Percentiles rank a stretch among this genome's conserved stretches.
Conservation (phyloP, 2,797 vertebrate genomes). For the Sebastes alutus region DNA sequence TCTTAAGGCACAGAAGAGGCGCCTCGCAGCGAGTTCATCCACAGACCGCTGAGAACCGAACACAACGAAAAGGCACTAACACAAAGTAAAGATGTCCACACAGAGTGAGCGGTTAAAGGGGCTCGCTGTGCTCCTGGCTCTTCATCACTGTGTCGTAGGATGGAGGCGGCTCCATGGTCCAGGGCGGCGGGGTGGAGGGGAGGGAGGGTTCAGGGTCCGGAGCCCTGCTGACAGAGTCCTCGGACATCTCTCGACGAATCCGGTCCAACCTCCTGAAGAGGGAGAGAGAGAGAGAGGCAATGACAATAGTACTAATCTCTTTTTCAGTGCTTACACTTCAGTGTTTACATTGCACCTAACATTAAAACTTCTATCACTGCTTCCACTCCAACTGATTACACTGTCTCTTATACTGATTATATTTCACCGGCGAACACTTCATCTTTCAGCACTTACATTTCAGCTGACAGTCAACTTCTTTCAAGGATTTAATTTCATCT, state of each 20-base stretch:
- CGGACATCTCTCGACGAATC: conserved; percentile 81
- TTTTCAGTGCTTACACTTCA: not conserved
- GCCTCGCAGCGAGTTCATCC: not conserved
- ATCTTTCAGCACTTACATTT: not conserved
- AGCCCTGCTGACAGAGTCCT: conserved; percentile 60
- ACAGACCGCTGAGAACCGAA: not conserved
- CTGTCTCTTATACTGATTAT: not conserved
- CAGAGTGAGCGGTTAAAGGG: conserved; percentile 34
- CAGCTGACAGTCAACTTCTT: not conserved
- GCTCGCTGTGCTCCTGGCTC: conserved; percentile 69
- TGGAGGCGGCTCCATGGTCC: conserved; percentile 83
- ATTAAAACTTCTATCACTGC: not conserved
- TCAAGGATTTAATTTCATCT: not conserved
- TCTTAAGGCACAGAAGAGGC: conserved; percentile 39
- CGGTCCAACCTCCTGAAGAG: conserved; percentile 81
- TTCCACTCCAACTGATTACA: not conserved
- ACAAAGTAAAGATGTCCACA: not conserved
- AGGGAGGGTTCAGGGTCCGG: conserved; percentile 60
- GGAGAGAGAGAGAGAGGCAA: not conserved
- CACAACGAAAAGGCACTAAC: conserved; percentile 38
- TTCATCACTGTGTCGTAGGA: conserved; percentile 87
- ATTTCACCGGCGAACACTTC: not conserved
- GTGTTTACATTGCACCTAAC: not conserved
- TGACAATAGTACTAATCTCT: not conserved
- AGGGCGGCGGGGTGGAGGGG: conserved; percentile 76